Conservation (phyloP, 2,797 vertebrate species). For the Sardinella longiceps region DNA sequence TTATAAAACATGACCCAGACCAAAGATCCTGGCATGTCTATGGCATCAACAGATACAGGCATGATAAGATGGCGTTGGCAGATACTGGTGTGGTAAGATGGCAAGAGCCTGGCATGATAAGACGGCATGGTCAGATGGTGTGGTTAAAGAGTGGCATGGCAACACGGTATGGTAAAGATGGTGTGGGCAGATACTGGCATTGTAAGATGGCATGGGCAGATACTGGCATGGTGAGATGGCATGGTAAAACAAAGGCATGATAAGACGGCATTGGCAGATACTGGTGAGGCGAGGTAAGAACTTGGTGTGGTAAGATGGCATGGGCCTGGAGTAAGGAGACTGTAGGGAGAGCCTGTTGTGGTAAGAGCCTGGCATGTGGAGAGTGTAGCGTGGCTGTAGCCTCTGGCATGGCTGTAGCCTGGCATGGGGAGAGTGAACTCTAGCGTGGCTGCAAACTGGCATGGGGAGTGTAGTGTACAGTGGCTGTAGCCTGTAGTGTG, state of each 20-base stretch:
- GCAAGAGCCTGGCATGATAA: background rate
- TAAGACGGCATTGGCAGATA: background rate
- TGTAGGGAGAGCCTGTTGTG: background rate
- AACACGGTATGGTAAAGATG: background rate
- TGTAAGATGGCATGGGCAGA: background rate
- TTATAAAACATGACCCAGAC: too few species aligned
- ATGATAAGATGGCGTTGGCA: background rate
- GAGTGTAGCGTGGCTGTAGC: too few species aligned
- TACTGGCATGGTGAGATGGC: background rate
- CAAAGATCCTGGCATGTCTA: too few species aligned
- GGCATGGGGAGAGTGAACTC: too few species aligned
- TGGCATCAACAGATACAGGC: too few species aligned
- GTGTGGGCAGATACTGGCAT: background rate
- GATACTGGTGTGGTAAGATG: too few species aligned
- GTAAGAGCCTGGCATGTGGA: background rate
- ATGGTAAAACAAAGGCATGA: background rate
- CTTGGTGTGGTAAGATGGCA: background rate
- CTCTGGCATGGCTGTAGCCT: too few species aligned
- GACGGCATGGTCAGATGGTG: background rate
- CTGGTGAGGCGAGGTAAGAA: background rate
- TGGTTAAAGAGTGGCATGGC: background rate
- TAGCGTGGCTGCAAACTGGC: too few species aligned
- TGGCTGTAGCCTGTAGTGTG: background rate
- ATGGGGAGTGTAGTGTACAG: too few species aligned
- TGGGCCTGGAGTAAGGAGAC: background rate